These are phyloP conservation scores for Merops nubicus DNA, from an alignment of 2,113 vertebrate genomes.

Conservation along the genomic window DNA sequence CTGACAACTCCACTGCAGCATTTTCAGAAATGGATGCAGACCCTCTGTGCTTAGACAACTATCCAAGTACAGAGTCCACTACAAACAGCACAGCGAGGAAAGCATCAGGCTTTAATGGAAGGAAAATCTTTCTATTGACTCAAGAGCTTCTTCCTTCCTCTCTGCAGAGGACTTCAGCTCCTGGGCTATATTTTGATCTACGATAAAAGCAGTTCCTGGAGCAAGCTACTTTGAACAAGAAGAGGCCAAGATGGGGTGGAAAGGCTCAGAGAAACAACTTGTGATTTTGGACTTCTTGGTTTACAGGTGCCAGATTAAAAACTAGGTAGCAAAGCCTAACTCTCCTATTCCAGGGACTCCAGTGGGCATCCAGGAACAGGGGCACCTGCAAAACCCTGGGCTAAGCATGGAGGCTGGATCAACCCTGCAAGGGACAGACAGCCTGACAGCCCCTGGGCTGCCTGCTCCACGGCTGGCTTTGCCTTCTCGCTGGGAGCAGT, in stretches of 20 bases:
- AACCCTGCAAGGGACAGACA: accelerated
- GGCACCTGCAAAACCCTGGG: background rate
- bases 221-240: background rate
- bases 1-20: accelerated
- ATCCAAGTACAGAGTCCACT: background rate
- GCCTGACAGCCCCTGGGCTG: background rate
- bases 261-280: background rate
- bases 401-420: background rate
- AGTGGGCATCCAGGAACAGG: background rate
- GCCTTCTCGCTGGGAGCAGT: background rate
- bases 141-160: background rate
- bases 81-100: background rate
- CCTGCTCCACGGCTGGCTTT: background rate
- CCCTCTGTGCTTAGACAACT: background rate
- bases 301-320: background rate
- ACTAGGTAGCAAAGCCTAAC: background rate
- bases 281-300: background rate
- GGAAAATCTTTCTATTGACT: background rate
- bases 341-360: background rate
- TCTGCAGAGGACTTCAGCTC: background rate
- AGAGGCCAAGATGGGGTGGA: background rate
- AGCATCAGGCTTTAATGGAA: background rate
- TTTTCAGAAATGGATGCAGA: background rate
- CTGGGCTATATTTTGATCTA: background rate
- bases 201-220: background rate